A percentile compares a stretch with the other conserved stretches of the same genome.
Conservation (phyloP, 2,888 invertebrate genomes). For the Panzeria rudis region DNA sequence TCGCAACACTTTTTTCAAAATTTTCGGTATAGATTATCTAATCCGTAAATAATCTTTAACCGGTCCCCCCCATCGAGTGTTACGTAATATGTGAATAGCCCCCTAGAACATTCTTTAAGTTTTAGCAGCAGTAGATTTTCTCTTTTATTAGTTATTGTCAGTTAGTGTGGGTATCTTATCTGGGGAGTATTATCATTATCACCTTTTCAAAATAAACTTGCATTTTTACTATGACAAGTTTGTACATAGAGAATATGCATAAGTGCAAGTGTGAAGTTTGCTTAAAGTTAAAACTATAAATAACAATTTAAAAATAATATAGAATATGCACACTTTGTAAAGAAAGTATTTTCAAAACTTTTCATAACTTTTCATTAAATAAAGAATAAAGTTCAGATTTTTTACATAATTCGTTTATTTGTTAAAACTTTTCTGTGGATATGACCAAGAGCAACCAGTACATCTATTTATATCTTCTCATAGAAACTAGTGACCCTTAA, state of each 20-base stretch:
- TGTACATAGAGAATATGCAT: not conserved
- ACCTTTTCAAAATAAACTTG: constrained; percentile 53
- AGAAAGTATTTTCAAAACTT: not conserved
- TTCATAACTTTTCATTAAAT: not conserved
- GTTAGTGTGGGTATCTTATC: constrained; percentile 11
- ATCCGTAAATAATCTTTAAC: too few relatives aligned
- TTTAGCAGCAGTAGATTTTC: constrained; percentile 1
- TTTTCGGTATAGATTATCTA: too few relatives aligned
- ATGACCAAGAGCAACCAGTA: too few relatives aligned
- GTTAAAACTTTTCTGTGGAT: too few relatives aligned
- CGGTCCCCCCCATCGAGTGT: too few relatives aligned
- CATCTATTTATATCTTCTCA: too few relatives aligned
- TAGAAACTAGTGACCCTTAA: too few relatives aligned
- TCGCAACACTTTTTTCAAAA: too few relatives aligned
- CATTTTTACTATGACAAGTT: constrained; percentile 35
- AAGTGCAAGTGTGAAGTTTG: constrained; percentile 11
- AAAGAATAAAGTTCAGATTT: not conserved
- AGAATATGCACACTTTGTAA: not conserved
- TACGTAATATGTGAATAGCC: too few relatives aligned
- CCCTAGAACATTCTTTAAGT: not conserved
- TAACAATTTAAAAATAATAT: constrained; percentile 21
- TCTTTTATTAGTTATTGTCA: constrained; percentile 42
- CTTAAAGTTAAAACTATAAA: constrained; percentile 44
- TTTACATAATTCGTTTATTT: too few relatives aligned
- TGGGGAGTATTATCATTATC: constrained; percentile 47